Evolutionary conservation across 1,140 invertebrate species (phyloP).

Genomic region (Panulirus ornatus): DNA sequence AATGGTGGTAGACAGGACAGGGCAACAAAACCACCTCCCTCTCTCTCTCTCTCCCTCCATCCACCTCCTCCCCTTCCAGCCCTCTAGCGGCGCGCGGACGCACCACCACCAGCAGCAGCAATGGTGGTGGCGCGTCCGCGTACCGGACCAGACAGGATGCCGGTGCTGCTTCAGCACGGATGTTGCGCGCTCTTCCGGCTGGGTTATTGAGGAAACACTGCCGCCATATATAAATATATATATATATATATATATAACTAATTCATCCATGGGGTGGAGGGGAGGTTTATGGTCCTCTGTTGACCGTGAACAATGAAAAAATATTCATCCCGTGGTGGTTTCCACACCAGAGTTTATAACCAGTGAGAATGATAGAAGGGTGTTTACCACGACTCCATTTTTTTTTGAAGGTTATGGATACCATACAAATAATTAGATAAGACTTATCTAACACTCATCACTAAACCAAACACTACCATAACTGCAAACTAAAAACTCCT

Average conservation of each 20-base stretch:
- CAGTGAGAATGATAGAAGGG: no score
- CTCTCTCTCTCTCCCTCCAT: not conserved
- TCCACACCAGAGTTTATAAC: no score
- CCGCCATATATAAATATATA: not conserved
- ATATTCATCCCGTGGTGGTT: not conserved
- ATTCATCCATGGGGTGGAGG: no score
- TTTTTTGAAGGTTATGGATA: no score
- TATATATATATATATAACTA: not conserved
- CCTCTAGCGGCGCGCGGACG: not conserved
- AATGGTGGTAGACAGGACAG: no score
- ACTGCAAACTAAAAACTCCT: no score
- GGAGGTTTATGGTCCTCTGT: no score
- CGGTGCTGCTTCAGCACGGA: not conserved
- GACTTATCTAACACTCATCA: no score
- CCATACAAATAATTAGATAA: no score
- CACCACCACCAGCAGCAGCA: not conserved
- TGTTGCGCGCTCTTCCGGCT: not conserved
- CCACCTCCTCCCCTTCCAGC: not conserved
- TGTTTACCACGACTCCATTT: no score
- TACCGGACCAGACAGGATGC: not conserved
- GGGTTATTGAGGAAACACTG: not conserved
- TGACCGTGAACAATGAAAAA: not conserved
- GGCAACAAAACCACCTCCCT: no score
- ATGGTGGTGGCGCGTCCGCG: not conserved
- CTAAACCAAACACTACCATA: no score